Evolutionary conservation across 2,113 vertebrate genomes (phyloP), one percentile per base, ranked within the genome.

Genomic region (Gambusia holbrooki): DNA sequence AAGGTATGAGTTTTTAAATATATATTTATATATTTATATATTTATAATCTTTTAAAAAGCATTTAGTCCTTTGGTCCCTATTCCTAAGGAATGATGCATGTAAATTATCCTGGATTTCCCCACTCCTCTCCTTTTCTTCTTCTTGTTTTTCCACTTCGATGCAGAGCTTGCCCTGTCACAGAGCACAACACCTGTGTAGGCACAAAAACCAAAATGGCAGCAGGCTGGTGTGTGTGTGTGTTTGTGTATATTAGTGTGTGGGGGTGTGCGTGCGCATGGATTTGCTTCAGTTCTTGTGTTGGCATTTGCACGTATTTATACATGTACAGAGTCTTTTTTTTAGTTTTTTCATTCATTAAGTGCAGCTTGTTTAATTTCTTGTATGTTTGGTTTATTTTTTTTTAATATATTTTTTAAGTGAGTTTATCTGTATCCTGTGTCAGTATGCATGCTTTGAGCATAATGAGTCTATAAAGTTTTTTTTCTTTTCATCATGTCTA

Each of bases 31-130:
- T 93, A 93, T 94, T 90, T 92, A 94, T 94, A 94, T 94, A 93
- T 94, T 93, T 93, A 92, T 94, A 93, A 92, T 94, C 86, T 94
- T 95, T 95, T 94, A 94, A 94, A 95, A 95, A 94, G 94, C 93
- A 77, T 94, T 93, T 94, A 94, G 94, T 95, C 94, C 94, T 95
- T 95, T 95, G 94, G 94, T 95, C 94, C 94, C 94, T 95, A 95
- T 94, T 95, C 92, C 94, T 94, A 95, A 95, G 94, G 94, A 95
- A 95, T 95, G 94, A 95, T 94, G 94, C 94, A 93, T 94, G 94
- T 95, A 92, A 94, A 94, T 95, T 94, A 92, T 95, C 94, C 94
- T 94, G 94, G 93, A 94, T 94, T 58, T 94, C 92, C 93, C 91
- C 89, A 84, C 88, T 82, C 86, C 64, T 84, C 77, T 84, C 75